Conservation (phyloP, 2,888 invertebrate species). For the Protula sp. region DNA sequence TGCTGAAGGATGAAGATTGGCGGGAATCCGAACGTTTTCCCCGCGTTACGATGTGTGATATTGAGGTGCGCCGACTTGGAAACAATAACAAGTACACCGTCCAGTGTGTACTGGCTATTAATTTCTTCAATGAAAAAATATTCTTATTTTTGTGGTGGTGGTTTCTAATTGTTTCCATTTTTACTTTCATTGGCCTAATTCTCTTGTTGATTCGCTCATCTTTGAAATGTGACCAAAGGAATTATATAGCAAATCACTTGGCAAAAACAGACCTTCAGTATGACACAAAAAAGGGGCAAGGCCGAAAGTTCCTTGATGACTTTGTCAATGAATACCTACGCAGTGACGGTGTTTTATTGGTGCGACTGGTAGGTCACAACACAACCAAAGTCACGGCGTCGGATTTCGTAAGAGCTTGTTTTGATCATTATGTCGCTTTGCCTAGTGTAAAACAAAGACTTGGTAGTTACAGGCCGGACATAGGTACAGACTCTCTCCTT, state of each 20-base stretch:
- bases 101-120: background rate
- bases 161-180: background rate
- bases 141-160: background rate
- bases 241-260: background rate
- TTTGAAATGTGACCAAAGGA: background rate
- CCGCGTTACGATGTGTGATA: constrained; percentile 50
- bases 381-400: background rate
- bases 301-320: background rate
- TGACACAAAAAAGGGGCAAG: background rate
- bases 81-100: constrained; percentile 31
- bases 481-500: too few relatives aligned
- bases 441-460: background rate
- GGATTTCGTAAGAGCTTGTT: background rate
- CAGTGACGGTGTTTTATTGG: background rate
- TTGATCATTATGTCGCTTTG: background rate
- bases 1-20: constrained; percentile 50
- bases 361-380: background rate
- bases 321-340: background rate
- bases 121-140: background rate
- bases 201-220: background rate
- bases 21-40: constrained; percentile 46
- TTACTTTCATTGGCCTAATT: background rate
- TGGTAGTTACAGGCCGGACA: too few relatives aligned
- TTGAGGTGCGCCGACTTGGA: constrained; percentile 47
- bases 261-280: background rate